Evolutionary conservation across 1,140 invertebrate species (phyloP), one percentile per base, ranked within the genome.

Genomic region (Leptinotarsa texana): DNA sequence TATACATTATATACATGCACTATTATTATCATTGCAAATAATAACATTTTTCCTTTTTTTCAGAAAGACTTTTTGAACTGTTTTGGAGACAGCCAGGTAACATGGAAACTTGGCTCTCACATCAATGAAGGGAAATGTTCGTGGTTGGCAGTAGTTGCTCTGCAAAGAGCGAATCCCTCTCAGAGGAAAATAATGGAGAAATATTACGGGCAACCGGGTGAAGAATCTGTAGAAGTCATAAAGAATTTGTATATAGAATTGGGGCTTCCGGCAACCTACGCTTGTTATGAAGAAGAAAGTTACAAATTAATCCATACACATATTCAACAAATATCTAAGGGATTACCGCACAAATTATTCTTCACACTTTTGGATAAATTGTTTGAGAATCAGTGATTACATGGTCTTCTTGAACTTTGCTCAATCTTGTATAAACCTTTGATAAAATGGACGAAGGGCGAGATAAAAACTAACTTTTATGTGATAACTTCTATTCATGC

Each of bases 61-160:
- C 89, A 97, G 91, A 95, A 99, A 86, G 98, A 99, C 84, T 98
- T 93, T 84, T 87, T 99, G 15, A 97, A 99, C 85, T 97, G 94
- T 83, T 99, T 93, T 85, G 97, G 96, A 3, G 91, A 97, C 85
- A 89, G 92, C 17, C 87, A 90, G 22, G 87, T 94, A 0, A 97
- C 92, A 8, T 97, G 96, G 3, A 99, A 98, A 87, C 86, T 92
- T 24, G 94, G 95, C 2, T 96, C 92, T 4, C 97, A 99, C 83
- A 98, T 99, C 77, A 88, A 94, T 85, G 95, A 98, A 80, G 96
- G 96, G 33, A 99, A 99, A 88, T 99, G 98, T 86, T 92, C 95
- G 1, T 99, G 98, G 98, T 87, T 99, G 22, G 91, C 94, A 15
- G 94, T 97, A 17, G 92, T 95, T n/a, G 96, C 97, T n/a, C 86